Percentiles rank a stretch among this genome's conserved stretches.
Conservation (phyloP, 2,113 vertebrate species). For the Procapra przewalskii region DNA sequence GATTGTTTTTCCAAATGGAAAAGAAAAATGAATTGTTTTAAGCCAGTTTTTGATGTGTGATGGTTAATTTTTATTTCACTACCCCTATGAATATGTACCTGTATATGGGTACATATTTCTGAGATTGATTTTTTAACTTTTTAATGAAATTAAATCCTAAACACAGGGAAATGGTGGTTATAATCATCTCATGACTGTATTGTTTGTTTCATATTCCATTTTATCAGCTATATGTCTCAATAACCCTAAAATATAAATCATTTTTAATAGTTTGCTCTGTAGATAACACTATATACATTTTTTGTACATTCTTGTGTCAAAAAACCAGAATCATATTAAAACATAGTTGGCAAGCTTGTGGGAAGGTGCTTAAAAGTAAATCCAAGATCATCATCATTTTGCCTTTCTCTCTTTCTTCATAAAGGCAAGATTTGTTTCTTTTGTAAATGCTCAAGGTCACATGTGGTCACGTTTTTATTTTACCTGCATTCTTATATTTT, state of each 20-base stretch:
- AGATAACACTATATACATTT: neutral
- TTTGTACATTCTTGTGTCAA: neutral
- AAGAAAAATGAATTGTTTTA: neutral
- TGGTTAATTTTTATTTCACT: neutral
- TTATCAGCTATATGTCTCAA: neutral
- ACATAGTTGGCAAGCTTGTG: neutral
- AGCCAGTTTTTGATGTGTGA: neutral
- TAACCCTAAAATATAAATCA: neutral
- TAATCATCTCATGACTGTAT: neutral
- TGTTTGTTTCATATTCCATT: neutral
- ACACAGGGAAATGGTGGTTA: neutral
- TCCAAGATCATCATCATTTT: neutral
- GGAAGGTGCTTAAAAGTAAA: neutral
- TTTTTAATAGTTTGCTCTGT: neutral
- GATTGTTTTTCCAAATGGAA: neutral
- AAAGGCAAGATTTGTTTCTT: neutral
- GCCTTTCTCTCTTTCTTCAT: neutral
- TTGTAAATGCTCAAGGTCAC: neutral
- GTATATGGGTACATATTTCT: neutral
- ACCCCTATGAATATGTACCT: neutral
- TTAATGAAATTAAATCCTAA: neutral
- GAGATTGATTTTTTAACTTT: neutral
- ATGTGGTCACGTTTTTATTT: neutral
- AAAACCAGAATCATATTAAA: neutral
- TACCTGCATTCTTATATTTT: neutral